Conservation (phyloP, 2,113 vertebrate genomes). For the Ageneiosus marmoratus region DNA sequence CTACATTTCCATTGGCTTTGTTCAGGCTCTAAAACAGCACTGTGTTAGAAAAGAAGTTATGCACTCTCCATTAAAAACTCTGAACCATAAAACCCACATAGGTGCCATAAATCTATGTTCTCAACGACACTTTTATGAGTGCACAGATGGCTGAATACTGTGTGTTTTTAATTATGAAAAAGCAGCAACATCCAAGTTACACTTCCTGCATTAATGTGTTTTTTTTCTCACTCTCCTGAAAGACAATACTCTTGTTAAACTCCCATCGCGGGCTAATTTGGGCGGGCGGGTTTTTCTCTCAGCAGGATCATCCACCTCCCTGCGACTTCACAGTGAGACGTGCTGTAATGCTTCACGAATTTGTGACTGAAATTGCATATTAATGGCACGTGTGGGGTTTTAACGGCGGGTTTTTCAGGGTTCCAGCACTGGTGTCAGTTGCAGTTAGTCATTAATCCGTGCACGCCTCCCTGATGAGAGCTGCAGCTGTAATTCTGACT, state of each 20-base stretch:
- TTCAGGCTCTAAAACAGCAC: conserved; percentile 25
- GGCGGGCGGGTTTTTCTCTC: conserved; percentile 47
- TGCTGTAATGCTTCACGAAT: conserved; percentile 42
- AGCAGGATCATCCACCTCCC: conserved; percentile 50
- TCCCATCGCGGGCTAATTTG: conserved; percentile 44
- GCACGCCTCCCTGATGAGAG: conserved; percentile 43
- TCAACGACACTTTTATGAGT: conserved; percentile 57
- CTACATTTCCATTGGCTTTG: neutral
- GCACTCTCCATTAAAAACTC: conserved; percentile 45
- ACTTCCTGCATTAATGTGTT: conserved; percentile 46
- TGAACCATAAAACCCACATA: conserved; percentile 49
- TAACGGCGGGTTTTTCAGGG: conserved; percentile 44
- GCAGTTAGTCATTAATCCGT: conserved; percentile 62
- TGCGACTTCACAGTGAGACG: conserved; percentile 39
- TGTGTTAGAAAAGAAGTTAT: conserved; percentile 46
- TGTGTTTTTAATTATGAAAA: conserved; percentile 58
- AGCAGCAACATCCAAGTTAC: conserved; percentile 53
- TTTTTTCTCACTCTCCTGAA: conserved; percentile 45
- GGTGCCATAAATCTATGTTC: conserved; percentile 56
- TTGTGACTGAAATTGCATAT: conserved; percentile 57
- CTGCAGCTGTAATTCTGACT: conserved; percentile 50
- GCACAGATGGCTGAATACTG: conserved; percentile 68
- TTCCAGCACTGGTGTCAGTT: conserved; percentile 47
- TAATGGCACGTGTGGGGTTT: conserved; percentile 52
- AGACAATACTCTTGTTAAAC: conserved; percentile 43